A percentile compares a stretch with the other conserved stretches of the same genome.
phyloP scores from a whole-genome alignment of 1,140 invertebrate genomes.

The Nebria ingens region DNA sequence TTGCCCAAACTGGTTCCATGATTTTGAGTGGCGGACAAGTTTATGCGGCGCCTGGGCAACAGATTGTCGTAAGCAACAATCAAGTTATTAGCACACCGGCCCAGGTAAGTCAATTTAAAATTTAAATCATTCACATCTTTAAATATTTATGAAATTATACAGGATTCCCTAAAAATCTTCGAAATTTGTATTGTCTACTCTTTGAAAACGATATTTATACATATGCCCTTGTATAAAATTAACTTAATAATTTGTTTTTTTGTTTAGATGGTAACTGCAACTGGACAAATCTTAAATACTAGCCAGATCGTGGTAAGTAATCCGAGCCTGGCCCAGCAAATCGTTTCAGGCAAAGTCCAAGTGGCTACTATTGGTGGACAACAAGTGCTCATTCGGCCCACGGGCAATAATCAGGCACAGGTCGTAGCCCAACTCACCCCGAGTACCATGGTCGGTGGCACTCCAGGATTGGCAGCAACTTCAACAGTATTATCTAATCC shows the following conservation, averaged over 20 bases:
- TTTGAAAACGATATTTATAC: slow-evolving; percentile 4
- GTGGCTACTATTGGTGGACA: slow-evolving; percentile 74
- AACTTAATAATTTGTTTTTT: slow-evolving; percentile 16
- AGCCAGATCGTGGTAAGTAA: slow-evolving; percentile 68
- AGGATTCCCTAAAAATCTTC: too few relatives aligned
- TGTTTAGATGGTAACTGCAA: slow-evolving; percentile 38
- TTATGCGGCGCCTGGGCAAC: slow-evolving; percentile 21
- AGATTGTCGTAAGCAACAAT: slow-evolving; percentile 28
- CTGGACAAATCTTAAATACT: slow-evolving; percentile 33
- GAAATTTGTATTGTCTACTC: background rate
- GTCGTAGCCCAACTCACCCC: slow-evolving; percentile 54
- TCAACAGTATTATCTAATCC: background rate
- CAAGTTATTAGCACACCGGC: slow-evolving; percentile 26
- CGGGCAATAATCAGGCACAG: slow-evolving; percentile 60
- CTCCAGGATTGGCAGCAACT: background rate
- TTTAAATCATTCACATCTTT: background rate
- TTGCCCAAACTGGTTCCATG: slow-evolving; percentile 18
- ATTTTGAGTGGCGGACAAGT: slow-evolving; percentile 24
- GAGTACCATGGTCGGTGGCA: slow-evolving; percentile 6
- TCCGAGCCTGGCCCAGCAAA: slow-evolving; percentile 59
- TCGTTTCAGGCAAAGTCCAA: slow-evolving; percentile 66
- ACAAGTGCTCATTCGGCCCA: slow-evolving; percentile 62
- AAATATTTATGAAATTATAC: slow-evolving; percentile 5
- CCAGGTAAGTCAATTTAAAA: slow-evolving; percentile 21
- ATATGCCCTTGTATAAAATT: too few relatives aligned